Percentiles rank a stretch among this genome's conserved stretches.
These are phyloP conservation scores for Corapipo altera DNA, from an alignment of 2,113 vertebrate species.

Conservation along the genomic window DNA sequence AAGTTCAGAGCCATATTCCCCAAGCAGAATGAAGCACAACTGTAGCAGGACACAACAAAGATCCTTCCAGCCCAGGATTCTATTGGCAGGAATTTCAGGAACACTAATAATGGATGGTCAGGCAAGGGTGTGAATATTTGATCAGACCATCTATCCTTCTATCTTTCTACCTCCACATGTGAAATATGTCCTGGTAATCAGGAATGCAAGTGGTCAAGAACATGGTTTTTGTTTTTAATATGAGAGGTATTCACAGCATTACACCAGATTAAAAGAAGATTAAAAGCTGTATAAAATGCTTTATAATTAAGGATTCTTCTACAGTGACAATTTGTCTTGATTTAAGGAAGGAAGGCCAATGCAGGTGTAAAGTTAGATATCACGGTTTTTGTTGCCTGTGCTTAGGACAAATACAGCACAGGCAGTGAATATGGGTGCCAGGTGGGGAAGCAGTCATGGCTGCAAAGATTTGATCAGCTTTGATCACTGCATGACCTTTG, in stretches of 20 bases:
- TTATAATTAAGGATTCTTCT: background rate
- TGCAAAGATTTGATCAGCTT: background rate
- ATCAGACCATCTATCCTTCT: background rate
- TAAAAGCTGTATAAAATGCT: background rate
- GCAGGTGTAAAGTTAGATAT: background rate
- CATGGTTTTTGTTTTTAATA: background rate
- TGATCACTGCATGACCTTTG: background rate
- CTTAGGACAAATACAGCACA: background rate
- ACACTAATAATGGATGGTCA: background rate
- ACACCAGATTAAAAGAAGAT: background rate
- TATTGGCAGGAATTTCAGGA: background rate
- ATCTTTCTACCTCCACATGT: background rate
- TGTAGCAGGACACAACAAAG: background rate
- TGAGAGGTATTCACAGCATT: background rate
- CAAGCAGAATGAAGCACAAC: background rate
- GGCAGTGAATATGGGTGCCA: background rate
- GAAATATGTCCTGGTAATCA: background rate
- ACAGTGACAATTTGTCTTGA: background rate
- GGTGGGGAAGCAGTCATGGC: background rate
- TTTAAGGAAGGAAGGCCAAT: background rate
- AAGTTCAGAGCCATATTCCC: background rate
- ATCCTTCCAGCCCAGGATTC: background rate
- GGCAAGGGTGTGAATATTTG: background rate
- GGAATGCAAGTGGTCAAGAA: background rate
- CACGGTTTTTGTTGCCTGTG: accelerated